Evolutionary conservation across 2,113 vertebrate genomes (phyloP).

Genomic region (Cisticola juncidis): DNA sequence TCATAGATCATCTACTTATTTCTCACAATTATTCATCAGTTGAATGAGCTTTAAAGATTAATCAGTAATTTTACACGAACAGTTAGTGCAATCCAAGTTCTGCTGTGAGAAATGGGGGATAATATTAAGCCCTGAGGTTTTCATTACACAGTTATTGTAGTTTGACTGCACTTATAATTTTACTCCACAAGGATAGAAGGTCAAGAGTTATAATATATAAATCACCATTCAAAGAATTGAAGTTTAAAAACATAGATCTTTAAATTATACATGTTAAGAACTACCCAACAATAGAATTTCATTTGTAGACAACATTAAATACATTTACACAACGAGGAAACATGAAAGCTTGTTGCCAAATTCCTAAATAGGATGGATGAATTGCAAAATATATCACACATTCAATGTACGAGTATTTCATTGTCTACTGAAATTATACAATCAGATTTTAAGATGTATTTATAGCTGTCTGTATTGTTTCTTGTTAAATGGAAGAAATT

Average conservation of each 20-base stretch:
- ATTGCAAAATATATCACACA: background rate
- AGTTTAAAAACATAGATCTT: background rate
- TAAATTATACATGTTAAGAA: background rate
- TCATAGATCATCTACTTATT: background rate
- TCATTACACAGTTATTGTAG: background rate
- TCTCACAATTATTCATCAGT: conserved; percentile 5
- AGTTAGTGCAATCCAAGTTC: background rate
- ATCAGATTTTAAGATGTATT: background rate
- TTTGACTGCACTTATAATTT: background rate
- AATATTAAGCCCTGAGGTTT: background rate
- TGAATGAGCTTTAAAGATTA: background rate
- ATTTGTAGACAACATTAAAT: background rate
- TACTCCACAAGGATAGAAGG: background rate
- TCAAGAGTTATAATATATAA: background rate
- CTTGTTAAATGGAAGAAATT: background rate
- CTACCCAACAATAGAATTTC: background rate
- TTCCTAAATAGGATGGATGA: background rate
- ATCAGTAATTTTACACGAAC: background rate
- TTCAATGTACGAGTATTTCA: background rate
- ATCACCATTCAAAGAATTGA: background rate
- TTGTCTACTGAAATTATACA: background rate
- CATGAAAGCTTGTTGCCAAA: background rate
- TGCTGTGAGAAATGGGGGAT: background rate
- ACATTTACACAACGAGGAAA: background rate
- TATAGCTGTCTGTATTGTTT: background rate